Base-by-base conservation (phyloP, 30 jellyfish, hydroid and myxozoan species). In the Rhopilema esculentum region DNA sequence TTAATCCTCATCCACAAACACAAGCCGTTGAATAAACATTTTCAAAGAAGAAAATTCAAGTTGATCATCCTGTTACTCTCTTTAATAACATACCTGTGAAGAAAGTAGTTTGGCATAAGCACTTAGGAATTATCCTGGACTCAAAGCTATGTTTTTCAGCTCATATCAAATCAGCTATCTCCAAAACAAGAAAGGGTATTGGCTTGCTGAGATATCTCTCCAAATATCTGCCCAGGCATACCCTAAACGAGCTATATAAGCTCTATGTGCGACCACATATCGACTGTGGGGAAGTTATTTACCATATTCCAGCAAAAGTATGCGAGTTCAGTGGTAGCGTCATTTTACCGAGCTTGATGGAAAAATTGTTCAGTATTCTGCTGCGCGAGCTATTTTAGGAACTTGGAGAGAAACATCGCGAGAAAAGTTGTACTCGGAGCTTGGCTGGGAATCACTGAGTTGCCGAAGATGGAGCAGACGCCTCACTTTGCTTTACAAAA, bases 1-100 rank as follows among this genome's bases (percentile, higher is more conserved):
- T 86, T 86, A 86, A 86, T 75, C 91, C 91, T 9, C 84, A 86
- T 76, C 95, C 80, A 6, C 85, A 77, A 77, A n/a, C 49, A 26
- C 88, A 62, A 51, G 88, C 88, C 29, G 88, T 77, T 19, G 77
- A 77, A 77, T 20, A 23, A 51, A 16, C 25, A 6, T 0, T 84
- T 84, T 84, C 93, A 17, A 66, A 52, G 66, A 72, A 72, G 53
- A 29, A 26, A 21, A 30, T 9, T 28, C 69, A 50, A 72, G 52
- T 84, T 1, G 77, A 69, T 69, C 32, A 49, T 72, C 90, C 80
- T 69, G 89, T 52, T 16, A 68, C 67, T 30, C 87, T 27, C 69
- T 83, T 83, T 69, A 27, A 67, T 33, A 82, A 82, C 50, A 70
- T 40, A 23, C 69, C 92, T 68, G 82, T 84, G 40, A 57, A 16